A percentile compares a stretch with the other conserved stretches of the same genome.
These are phyloP conservation scores for Ornithoptera alexandrae DNA, from an alignment of 2,888 invertebrate species.

Conservation along the genomic window DNA sequence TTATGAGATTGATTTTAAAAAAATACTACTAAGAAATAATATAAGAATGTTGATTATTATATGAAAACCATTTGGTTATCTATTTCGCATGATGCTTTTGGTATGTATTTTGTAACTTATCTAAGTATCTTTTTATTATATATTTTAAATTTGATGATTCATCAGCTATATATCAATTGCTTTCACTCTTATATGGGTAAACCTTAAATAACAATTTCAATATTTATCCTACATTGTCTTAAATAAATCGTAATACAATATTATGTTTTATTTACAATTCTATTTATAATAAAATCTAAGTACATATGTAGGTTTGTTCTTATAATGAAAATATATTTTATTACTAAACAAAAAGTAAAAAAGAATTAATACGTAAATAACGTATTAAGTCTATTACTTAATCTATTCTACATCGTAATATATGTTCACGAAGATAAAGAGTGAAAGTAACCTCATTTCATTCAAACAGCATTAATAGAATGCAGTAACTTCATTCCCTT, in stretches of 20 bases:
- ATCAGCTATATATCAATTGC: neutral
- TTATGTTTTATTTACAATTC: too few species aligned
- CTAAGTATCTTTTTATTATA: neutral
- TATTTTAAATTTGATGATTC: neutral
- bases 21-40: neutral
- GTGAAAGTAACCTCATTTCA: slow-evolving; percentile 63
- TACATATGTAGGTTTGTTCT: too few species aligned
- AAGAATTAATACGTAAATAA: neutral
- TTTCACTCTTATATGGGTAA: neutral
- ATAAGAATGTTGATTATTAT: neutral
- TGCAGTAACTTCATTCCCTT: slow-evolving; percentile 46
- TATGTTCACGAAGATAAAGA: slow-evolving; percentile 49
- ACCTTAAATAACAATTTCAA: too few species aligned
- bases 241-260: too few species aligned
- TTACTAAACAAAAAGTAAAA: neutral
- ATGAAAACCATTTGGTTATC: neutral
- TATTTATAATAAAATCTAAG: too few species aligned
- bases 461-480: neutral
- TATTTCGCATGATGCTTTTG: neutral
- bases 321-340: too few species aligned
- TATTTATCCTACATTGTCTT: too few species aligned
- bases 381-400: neutral
- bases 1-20: neutral
- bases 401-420: too few species aligned
- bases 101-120: neutral